Percentiles rank a stretch among this genome's conserved stretches.
Conservation (phyloP, 1,140 invertebrate genomes). For the Eciton burchellii region DNA sequence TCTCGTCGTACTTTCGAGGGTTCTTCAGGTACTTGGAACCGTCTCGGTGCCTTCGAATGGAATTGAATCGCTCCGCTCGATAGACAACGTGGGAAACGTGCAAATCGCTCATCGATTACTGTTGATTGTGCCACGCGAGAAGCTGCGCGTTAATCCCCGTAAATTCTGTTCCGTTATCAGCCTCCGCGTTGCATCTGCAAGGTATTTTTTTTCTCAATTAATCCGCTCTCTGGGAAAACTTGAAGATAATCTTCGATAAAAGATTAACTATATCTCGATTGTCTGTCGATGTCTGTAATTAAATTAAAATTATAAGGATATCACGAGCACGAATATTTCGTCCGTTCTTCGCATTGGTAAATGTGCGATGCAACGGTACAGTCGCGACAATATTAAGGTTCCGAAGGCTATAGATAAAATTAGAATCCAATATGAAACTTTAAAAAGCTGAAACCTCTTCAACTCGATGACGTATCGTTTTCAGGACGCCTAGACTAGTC, state of each 20-base stretch:
- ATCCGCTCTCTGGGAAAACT: too few relatives aligned
- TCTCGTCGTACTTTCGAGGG: too few relatives aligned
- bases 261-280: too few relatives aligned
- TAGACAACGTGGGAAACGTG: background rate
- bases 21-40: background rate
- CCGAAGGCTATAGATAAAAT: background rate
- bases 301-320: too few relatives aligned
- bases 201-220: too few relatives aligned
- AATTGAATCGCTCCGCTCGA: background rate
- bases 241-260: too few relatives aligned
- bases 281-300: too few relatives aligned
- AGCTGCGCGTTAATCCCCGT: background rate
- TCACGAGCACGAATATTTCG: too few relatives aligned
- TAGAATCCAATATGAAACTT: background rate
- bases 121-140: background rate
- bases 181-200: background rate
- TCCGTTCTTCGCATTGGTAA: too few relatives aligned
- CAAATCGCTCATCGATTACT: slow-evolving; percentile 28
- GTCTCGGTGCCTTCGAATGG: background rate
- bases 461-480: background rate
- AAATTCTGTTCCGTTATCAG: background rate
- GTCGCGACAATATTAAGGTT: background rate
- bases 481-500: slow-evolving; percentile 8
- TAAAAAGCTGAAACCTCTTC: background rate
- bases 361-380: too few relatives aligned